Base-by-base conservation (phyloP, 2,797 vertebrate species). In the Betta splendens region DNA sequence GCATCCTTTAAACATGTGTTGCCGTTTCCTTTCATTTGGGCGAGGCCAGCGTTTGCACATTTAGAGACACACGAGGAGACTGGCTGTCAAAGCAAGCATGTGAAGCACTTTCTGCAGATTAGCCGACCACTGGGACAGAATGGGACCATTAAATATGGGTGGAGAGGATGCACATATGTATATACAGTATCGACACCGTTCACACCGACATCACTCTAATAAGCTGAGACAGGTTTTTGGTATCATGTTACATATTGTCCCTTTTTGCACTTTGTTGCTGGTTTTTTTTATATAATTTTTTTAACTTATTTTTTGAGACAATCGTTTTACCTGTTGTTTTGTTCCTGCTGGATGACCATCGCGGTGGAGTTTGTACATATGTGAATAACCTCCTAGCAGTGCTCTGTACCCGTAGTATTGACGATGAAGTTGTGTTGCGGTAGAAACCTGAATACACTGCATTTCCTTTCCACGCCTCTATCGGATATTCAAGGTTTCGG, bases 351-450 rank as follows among this genome's bases (percentile, higher is more conserved):
- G 81, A 83, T 63, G 47, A 56, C 64, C n/a, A n/a, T n/a, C 69
- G 29, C 13, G 3, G 26, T 63, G 52, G 72, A 77, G 53, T 72
- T 72, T 91, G 88, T 90, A 89, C 64, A 89, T 88, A 81, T 89
- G 89, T 91, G 74, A 81, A 89, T 89, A 89, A 62, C 38, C 64
- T 77, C 64, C 56, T 66, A 73, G 65, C 71, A 77, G 81, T 83
- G 72, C 83, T 71, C 71, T 46, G 72, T 82, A 70, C 73, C 69
- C 62, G 77, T 88, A 72, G 83, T 84, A 75, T 79, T 75, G 74
- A 68, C 35, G 22, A 82, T 87, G 74, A 80, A 74, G 74, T 81
- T 75, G 80, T 85, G 64, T 83, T 54, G 78, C 79, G 71, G 74
- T 89, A 85, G 86, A 81, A 84, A 65, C 70, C 68, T 70, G 72